These are phyloP conservation scores for Plectrocnemia conspersa DNA, from an alignment of 1,140 invertebrate genomes.

Conservation along the genomic window DNA sequence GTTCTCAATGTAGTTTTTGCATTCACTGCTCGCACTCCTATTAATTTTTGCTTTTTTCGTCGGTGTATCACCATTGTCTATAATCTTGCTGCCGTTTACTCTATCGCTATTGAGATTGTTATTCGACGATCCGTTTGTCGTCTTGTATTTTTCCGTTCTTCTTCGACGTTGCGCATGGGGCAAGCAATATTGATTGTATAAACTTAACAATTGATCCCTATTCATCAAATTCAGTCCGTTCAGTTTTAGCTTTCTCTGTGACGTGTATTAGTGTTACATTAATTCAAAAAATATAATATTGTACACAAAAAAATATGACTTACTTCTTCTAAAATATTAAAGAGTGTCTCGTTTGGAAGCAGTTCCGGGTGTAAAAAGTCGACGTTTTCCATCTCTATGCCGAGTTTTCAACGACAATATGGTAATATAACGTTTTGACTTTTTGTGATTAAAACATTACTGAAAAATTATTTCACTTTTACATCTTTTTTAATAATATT, in stretches of 20 bases:
- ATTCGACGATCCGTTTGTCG: background rate
- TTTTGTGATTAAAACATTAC: too few relatives aligned
- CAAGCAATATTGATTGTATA: slow-evolving; percentile 25
- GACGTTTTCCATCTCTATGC: background rate
- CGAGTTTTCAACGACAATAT: too few relatives aligned
- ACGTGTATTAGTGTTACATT: slow-evolving; percentile 2
- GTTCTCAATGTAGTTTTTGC: background rate
- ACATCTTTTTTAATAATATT: too few relatives aligned
- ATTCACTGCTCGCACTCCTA: too few relatives aligned
- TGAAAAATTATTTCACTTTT: too few relatives aligned
- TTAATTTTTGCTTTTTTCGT: too few relatives aligned
- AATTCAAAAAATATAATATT: background rate
- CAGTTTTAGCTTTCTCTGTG: slow-evolving; percentile 25
- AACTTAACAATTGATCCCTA: slow-evolving; percentile 16
- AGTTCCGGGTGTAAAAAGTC: slow-evolving; percentile 25
- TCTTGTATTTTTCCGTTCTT: slow-evolving; percentile 1
- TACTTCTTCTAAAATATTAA: slow-evolving; percentile 25
- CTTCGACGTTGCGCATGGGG: slow-evolving; percentile 20
- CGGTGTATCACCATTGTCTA: background rate
- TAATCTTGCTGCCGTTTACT: background rate
- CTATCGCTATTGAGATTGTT: background rate
- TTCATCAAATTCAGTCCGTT: slow-evolving; percentile 14
- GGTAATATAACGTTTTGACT: too few relatives aligned
- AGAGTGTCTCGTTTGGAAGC: slow-evolving; percentile 14
- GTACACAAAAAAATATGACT: slow-evolving; percentile 1